A percentile compares a stretch with the other conserved stretches of the same genome.
These are phyloP conservation scores for Puffinus mauretanicus DNA, from an alignment of 2,113 vertebrate genomes.

Conservation along the genomic window DNA sequence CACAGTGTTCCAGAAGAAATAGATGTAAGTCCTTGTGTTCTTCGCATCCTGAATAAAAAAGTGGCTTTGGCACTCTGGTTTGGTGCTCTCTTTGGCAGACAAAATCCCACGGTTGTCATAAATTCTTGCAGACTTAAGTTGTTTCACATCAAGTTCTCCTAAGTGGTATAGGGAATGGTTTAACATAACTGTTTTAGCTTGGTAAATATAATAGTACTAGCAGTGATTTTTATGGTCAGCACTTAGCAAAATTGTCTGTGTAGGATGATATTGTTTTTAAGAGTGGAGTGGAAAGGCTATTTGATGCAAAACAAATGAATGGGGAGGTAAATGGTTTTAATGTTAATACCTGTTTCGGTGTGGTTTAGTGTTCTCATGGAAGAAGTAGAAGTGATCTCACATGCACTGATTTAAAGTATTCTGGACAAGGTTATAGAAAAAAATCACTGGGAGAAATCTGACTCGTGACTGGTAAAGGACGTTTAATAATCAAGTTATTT, in stretches of 20 bases:
- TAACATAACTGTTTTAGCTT: neutral
- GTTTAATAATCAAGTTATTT: neutral
- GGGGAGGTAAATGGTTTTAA: neutral
- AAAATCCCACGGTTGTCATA: neutral
- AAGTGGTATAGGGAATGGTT: neutral
- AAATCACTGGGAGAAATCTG: neutral
- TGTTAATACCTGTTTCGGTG: neutral
- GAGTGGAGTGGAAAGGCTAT: neutral
- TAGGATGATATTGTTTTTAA: neutral
- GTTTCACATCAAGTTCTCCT: neutral
- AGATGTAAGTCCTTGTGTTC: slow-evolving; percentile 79
- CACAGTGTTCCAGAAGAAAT: slow-evolving; percentile 91
- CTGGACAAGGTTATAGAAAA: neutral
- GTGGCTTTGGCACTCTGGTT: neutral
- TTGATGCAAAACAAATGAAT: neutral
- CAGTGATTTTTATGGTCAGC: neutral
- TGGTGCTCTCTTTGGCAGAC: neutral
- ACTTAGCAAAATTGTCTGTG: neutral
- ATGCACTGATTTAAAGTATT: neutral
- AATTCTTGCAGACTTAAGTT: neutral
- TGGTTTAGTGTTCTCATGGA: neutral
- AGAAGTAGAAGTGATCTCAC: neutral
- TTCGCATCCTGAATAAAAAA: neutral
- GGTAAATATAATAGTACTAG: neutral
- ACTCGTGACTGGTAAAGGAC: neutral